phyloP scores from a whole-genome alignment of 2,797 vertebrate genomes.

The Parotocinclus haroldoi region DNA sequence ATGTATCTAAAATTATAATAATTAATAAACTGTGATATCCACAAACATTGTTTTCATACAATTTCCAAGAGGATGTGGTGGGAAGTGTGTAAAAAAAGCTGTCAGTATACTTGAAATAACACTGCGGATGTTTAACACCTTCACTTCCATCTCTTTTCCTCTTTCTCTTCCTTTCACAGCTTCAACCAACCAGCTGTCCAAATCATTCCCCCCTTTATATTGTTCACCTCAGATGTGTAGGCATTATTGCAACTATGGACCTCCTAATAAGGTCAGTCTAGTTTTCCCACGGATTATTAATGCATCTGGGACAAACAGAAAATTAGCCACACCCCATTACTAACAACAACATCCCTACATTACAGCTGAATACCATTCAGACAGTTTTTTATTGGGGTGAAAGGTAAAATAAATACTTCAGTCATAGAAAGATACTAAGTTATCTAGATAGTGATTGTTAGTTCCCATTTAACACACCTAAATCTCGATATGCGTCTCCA shows the following conservation, averaged over 20 bases:
- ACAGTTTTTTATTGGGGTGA: neutral
- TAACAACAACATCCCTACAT: conserved; percentile 10
- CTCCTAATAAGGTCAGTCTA: conserved; percentile 30
- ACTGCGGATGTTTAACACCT: too few species aligned
- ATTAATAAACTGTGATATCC: too few species aligned
- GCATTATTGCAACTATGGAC: neutral
- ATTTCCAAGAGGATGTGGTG: too few species aligned
- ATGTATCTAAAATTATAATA: too few species aligned
- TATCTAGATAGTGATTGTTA: neutral
- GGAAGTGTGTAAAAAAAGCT: too few species aligned
- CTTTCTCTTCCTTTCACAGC: too few species aligned
- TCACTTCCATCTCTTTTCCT: too few species aligned
- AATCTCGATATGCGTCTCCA: neutral
- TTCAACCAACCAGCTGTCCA: too few species aligned
- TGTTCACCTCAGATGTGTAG: too few species aligned
- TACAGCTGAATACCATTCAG: conserved; percentile 3
- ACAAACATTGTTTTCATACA: too few species aligned
- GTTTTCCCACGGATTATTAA: conserved; percentile 23
- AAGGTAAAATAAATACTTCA: neutral
- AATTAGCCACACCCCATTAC: conserved; percentile 23
- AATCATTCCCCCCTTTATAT: too few species aligned
- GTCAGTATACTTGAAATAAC: too few species aligned
- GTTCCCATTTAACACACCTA: neutral
- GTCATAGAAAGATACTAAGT: neutral
- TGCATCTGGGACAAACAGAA: neutral